A percentile compares a stretch with the other conserved stretches of the same genome.
Evolutionary conservation across 2,113 vertebrate genomes (phyloP).

Genomic region (Megaptera novaeangliae): DNA sequence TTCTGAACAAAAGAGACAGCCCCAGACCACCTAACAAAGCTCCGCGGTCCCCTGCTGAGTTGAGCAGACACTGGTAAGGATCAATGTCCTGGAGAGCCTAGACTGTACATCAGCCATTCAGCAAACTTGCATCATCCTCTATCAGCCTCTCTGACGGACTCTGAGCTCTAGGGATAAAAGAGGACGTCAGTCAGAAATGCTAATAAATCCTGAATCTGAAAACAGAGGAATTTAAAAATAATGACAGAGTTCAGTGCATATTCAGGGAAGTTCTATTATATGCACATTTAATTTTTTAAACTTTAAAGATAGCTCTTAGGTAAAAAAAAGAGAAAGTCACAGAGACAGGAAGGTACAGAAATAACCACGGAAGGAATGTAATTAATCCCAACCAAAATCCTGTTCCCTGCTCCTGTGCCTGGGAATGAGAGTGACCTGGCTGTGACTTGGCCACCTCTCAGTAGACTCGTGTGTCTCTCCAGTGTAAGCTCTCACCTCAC

Average conservation of each 20-base stretch:
- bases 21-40: background rate
- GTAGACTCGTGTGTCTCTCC: background rate
- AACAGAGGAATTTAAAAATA: constrained; percentile 34
- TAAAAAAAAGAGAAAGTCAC: background rate
- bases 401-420: rapidly evolving
- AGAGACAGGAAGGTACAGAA: background rate
- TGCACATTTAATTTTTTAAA: background rate
- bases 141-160: background rate
- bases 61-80: constrained; percentile 27
- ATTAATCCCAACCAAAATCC: background rate
- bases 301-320: constrained; percentile 1
- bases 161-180: background rate
- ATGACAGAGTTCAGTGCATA: background rate
- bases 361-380: background rate
- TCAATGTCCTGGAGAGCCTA: background rate
- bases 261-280: background rate
- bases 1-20: constrained; percentile 30
- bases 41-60: background rate
- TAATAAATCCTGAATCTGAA: constrained; percentile 28
- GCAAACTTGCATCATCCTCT: background rate
- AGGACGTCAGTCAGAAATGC: background rate
- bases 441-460: rapidly evolving
- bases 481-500: no score
- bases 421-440: no score
- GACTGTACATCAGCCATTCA: background rate